These are phyloP conservation scores for Propithecus deckenii DNA, from an alignment of 2,797 vertebrate genomes.

Conservation along the genomic window DNA sequence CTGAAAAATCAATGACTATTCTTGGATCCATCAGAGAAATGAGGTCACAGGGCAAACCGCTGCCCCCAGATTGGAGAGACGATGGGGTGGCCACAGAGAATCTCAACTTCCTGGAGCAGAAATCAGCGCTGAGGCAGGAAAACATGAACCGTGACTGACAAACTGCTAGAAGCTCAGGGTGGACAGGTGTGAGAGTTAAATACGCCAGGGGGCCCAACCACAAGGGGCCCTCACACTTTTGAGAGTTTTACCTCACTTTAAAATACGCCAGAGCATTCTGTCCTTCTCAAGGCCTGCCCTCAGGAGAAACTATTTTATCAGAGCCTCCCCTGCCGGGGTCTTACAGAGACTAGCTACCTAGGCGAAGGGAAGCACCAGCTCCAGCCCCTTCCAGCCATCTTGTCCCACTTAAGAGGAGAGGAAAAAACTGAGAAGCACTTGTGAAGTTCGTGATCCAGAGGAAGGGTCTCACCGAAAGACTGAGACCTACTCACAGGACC, in stretches of 20 bases:
- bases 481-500: rapidly evolving
- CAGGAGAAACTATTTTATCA: background rate
- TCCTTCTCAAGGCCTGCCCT: background rate
- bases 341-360: too few species aligned
- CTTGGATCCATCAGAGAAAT: rapidly evolving
- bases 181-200: background rate
- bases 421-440: background rate
- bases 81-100: background rate
- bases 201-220: background rate
- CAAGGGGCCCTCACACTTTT: rapidly evolving
- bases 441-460: background rate
- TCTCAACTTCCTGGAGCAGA: background rate
- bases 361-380: background rate
- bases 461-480: background rate
- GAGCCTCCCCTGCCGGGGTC: background rate
- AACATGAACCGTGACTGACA: rapidly evolving
- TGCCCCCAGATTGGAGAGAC: background rate
- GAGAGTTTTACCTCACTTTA: background rate
- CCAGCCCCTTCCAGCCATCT: background rate
- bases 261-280: background rate
- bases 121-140: rapidly evolving
- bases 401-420: too few species aligned
- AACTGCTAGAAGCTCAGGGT: background rate
- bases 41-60: background rate
- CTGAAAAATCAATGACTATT: background rate